Evolutionary conservation across 2,888 invertebrate species (phyloP).

Genomic region (Rutpela maculata): DNA sequence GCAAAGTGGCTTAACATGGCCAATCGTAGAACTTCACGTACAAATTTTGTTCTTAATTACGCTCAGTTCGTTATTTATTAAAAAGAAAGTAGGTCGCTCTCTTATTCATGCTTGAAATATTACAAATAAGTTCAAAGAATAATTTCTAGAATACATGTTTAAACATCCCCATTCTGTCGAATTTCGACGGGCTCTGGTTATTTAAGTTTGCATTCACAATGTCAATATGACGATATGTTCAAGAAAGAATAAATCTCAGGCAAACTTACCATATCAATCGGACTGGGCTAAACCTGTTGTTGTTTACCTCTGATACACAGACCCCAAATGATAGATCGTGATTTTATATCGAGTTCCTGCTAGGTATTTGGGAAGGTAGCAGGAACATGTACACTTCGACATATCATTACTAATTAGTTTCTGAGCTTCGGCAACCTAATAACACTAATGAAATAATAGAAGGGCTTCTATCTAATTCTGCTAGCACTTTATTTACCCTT

Average conservation of each 20-base stretch:
- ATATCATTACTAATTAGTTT: slow-evolving; percentile 39
- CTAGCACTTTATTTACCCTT: slow-evolving; percentile 45
- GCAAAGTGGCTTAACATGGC: too few relatives aligned
- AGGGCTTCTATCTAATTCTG: slow-evolving; percentile 50
- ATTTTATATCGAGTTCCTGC: slow-evolving; percentile 13
- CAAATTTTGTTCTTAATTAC: too few relatives aligned
- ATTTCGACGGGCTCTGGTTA: too few relatives aligned
- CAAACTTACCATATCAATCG: neutral
- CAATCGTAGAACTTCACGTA: too few relatives aligned
- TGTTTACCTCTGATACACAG: slow-evolving; percentile 10
- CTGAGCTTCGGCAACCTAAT: slow-evolving; percentile 42
- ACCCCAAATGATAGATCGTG: slow-evolving; percentile 15
- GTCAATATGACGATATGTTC: neutral
- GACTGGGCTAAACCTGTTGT: slow-evolving; percentile 13
- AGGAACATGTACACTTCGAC: slow-evolving; percentile 13
- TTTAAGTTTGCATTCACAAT: too few relatives aligned
- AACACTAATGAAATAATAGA: slow-evolving; percentile 47
- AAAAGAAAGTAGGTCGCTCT: too few relatives aligned
- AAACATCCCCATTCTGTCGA: too few relatives aligned
- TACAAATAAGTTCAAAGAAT: too few relatives aligned
- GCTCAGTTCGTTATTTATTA: too few relatives aligned
- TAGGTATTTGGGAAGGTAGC: neutral
- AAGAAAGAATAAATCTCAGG: neutral
- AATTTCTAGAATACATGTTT: too few relatives aligned
- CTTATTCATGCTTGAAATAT: too few relatives aligned